Conservation (phyloP, 1,140 invertebrate species). For the Andrena cerasifolii region DNA sequence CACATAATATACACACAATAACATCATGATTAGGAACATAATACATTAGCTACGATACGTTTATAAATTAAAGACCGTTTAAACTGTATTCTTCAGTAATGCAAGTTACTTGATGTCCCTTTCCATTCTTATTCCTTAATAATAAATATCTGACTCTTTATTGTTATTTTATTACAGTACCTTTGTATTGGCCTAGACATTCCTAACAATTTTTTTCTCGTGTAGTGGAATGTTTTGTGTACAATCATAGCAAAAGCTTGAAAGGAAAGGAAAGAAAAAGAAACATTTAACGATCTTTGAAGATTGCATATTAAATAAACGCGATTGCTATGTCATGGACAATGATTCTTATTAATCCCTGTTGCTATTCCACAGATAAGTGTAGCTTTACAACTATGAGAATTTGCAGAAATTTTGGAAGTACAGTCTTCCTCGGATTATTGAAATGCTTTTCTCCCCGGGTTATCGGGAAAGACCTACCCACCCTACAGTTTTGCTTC, state of each 20-base stretch:
- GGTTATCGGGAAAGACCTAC: too few relatives aligned
- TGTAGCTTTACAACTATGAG: background rate
- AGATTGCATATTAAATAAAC: background rate
- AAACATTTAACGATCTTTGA: background rate
- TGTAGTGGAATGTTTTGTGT: slow-evolving; percentile 27
- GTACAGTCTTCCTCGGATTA: too few relatives aligned
- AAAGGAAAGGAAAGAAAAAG: too few relatives aligned
- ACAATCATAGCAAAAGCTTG: slow-evolving; percentile 7
- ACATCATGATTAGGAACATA: slow-evolving; percentile 66
- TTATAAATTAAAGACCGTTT: slow-evolving; percentile 54
- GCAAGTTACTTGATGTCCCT: slow-evolving; percentile 33
- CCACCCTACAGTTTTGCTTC: too few relatives aligned
- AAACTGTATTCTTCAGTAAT: slow-evolving; percentile 27
- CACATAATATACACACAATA: slow-evolving; percentile 69
- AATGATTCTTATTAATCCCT: background rate
- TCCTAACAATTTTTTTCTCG: background rate
- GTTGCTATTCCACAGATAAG: background rate
- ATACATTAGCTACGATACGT: slow-evolving; percentile 57
- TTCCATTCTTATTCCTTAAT: slow-evolving; percentile 17
- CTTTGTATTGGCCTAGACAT: slow-evolving; percentile 2
- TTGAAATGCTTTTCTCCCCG: too few relatives aligned
- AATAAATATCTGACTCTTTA: slow-evolving; percentile 49
- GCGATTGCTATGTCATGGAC: background rate
- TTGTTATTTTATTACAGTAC: slow-evolving; percentile 21
- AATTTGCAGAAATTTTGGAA: slow-evolving; percentile 9